Evolutionary conservation across 2,113 vertebrate genomes (phyloP).

Genomic region (Zosterops japonicus): DNA sequence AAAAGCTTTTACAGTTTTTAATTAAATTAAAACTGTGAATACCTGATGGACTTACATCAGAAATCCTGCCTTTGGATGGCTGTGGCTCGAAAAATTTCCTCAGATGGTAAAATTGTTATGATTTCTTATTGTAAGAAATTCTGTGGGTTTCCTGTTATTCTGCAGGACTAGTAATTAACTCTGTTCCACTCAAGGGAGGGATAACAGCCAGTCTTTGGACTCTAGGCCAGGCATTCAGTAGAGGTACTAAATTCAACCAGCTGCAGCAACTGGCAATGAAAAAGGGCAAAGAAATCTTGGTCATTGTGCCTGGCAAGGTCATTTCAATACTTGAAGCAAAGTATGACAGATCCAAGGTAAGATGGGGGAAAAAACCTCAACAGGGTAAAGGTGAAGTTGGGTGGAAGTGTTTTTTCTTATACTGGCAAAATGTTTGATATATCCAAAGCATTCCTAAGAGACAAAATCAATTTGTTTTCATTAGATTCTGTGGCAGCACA

Average conservation of each 20-base stretch:
- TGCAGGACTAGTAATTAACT: conserved; percentile 31
- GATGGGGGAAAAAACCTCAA: neutral
- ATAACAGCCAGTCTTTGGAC: neutral
- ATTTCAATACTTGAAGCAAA: neutral
- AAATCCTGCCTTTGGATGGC: conserved; percentile 19
- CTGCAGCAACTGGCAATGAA: neutral
- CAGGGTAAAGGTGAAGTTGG: neutral
- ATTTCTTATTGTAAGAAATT: conserved; percentile 54
- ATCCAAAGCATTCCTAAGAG: neutral
- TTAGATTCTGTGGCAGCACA: neutral
- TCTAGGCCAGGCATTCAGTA: neutral
- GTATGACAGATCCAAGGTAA: neutral
- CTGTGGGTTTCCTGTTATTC: conserved; percentile 47
- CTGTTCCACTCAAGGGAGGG: neutral
- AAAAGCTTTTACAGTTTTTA: conserved; percentile 16
- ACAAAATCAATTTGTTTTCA: neutral
- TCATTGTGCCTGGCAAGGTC: neutral
- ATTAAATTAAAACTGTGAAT: neutral
- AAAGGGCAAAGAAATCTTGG: neutral
- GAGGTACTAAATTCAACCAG: neutral
- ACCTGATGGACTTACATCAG: neutral
- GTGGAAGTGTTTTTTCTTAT: neutral
- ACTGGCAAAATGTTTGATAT: neutral
- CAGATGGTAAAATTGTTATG: conserved; percentile 25
- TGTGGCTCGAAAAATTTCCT: conserved; percentile 24